A percentile compares a stretch with the other conserved stretches of the same genome.
Conservation (phyloP, 2,113 vertebrate genomes). For the Pogonocichla stellata region DNA sequence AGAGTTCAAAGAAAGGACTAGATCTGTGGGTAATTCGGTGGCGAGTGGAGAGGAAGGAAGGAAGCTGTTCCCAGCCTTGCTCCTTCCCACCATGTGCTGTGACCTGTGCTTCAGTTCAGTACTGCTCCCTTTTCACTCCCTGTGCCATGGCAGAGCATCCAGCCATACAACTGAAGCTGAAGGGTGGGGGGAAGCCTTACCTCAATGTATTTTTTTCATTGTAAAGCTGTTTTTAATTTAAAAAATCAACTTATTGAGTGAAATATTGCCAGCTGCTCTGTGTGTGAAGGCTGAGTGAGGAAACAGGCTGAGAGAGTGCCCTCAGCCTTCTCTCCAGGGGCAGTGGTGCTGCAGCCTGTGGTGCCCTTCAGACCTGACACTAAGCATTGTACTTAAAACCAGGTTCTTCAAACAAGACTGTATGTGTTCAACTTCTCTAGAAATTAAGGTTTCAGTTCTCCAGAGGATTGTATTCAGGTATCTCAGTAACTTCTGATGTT, state of each 20-base stretch:
- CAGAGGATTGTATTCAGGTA: neutral
- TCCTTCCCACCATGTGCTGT: neutral
- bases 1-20: neutral
- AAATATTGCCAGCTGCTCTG: neutral
- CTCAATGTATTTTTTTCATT: neutral
- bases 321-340: neutral
- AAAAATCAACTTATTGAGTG: neutral
- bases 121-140: neutral
- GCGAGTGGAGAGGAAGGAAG: neutral
- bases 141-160: neutral
- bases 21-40: neutral
- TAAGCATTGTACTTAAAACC: neutral
- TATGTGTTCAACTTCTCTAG: neutral
- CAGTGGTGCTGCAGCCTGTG: neutral
- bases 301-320: neutral
- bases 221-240: neutral
- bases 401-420: neutral
- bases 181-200: neutral
- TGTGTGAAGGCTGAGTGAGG: neutral
- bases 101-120: neutral
- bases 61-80: neutral
- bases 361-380: neutral
- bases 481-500: neutral
- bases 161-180: neutral
- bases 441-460: neutral